Evolutionary conservation across 2,113 vertebrate genomes (phyloP).

Genomic region (Tretioscincus oriximinensis): DNA sequence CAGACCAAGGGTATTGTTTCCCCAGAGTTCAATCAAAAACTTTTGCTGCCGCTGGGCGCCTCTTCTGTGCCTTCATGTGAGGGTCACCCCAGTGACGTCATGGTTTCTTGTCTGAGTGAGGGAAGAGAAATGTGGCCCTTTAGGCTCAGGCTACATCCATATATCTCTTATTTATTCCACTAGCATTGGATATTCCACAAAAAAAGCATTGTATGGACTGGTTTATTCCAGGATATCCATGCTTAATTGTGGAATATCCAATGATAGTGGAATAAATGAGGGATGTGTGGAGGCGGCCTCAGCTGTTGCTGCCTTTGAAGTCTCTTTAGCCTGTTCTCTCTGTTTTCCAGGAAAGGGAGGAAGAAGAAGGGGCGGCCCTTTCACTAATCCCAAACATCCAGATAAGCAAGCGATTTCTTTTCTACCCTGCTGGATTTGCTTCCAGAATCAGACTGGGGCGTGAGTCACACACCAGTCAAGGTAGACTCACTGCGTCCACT

Average conservation of each 20-base stretch:
- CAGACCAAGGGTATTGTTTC: background rate
- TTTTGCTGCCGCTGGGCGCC: background rate
- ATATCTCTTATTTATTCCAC: too few relatives aligned
- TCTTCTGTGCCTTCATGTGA: background rate
- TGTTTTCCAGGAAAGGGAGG: background rate
- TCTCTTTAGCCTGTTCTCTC: background rate
- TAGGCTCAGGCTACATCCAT: too few relatives aligned
- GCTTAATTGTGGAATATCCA: too few relatives aligned
- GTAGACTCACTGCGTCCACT: background rate
- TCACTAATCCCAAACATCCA: background rate
- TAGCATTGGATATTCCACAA: too few relatives aligned
- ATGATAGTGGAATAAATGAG: too few relatives aligned
- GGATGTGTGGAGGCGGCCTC: too few relatives aligned
- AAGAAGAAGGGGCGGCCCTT: background rate
- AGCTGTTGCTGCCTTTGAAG: background rate
- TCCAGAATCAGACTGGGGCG: background rate
- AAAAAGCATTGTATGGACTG: too few relatives aligned
- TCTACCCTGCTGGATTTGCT: background rate
- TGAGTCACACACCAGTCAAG: background rate
- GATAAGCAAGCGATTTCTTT: background rate
- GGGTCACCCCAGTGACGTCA: slow-evolving; percentile 50
- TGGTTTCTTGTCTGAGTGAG: background rate
- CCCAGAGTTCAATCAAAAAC: background rate
- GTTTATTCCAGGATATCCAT: too few relatives aligned
- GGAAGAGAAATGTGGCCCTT: background rate